Evolutionary conservation across 2,797 vertebrate species (phyloP), one percentile per base, ranked within the genome.

Genomic region (Poecilia wingei): DNA sequence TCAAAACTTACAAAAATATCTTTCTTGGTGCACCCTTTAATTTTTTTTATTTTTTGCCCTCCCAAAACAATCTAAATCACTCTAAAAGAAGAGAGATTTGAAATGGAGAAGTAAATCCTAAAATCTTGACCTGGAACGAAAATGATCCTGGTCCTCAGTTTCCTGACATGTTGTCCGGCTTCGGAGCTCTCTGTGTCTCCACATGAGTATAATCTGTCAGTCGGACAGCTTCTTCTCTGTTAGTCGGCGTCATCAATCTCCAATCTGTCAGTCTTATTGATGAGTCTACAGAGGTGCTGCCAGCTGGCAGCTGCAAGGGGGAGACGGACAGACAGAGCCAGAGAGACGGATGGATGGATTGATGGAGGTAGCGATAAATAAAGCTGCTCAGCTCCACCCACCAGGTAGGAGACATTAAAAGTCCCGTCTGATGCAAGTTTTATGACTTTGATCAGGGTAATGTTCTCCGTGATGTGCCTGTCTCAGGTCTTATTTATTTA

Each of bases 241-340:
- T 76, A 75, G 81, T 59, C 82, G 18, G 61, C 84, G 59, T 77
- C 92, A 95, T 95, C 92, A 94, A 91, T 93, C 93, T 89, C 91
- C 87, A 78, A 93, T 94, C 91, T 88, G 89, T 81, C 88, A 28
- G 75, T 80, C 91, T 89, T 94, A 94, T 94, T 93, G 93, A 94
- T 93, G 91, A 94, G 75, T 13, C 83, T 81, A 64, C 79, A 45
- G 88, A 81, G 82, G 75, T 20, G 84, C 85, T 81, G 91, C 91
- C 90, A 91, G 84, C 90, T 94, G 93, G 92, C 91, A 86, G 86
- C 87, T 66, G 89, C 83, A 33, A 71, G 74, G 64, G 33, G 41
- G 57, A 75, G 84, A 82, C 51, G 55, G 87, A 89, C 83, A 6
- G 85, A 89, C 84, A 74, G 77, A 36, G 80, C 68, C 28, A 69